These are phyloP conservation scores for Agrochola macilenta DNA, from an alignment of 2,888 invertebrate species.

Conservation along the genomic window DNA sequence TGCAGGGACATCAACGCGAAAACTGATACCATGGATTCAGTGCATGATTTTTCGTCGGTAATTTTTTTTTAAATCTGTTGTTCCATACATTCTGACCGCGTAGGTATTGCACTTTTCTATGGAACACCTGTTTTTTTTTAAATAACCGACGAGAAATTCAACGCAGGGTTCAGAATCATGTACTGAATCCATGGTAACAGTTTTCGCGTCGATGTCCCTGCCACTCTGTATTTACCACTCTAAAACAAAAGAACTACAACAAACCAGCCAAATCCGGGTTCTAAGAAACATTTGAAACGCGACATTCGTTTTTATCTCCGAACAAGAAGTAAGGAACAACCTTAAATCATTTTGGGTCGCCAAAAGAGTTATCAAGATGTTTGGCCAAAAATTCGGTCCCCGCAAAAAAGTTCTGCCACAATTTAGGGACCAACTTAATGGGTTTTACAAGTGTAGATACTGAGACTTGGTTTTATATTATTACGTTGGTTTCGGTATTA, in stretches of 20 bases:
- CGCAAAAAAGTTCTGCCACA: conserved; percentile 62
- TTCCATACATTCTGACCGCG: too few relatives aligned
- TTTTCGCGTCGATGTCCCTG: too few relatives aligned
- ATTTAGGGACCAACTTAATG: conserved; percentile 53
- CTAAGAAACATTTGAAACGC: conserved; percentile 34
- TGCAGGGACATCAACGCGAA: too few relatives aligned
- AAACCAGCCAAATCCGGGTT: conserved; percentile 11
- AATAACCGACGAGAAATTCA: too few relatives aligned
- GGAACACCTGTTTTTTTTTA: too few relatives aligned
- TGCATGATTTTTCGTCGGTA: too few relatives aligned
- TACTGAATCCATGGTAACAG: too few relatives aligned
- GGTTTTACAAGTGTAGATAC: conserved; percentile 47
- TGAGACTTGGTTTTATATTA: conserved; percentile 9
- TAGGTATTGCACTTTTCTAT: too few relatives aligned
- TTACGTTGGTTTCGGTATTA: conserved; percentile 1
- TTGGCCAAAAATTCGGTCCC: conserved; percentile 54
- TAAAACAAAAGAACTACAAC: conserved; percentile 10
- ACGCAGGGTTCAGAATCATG: too few relatives aligned
- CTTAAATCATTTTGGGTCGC: conserved; percentile 74
- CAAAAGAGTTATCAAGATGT: conserved; percentile 77
- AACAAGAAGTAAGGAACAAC: conserved; percentile 68
- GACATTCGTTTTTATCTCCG: conserved; percentile 68
- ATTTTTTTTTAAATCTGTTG: too few relatives aligned
- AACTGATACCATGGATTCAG: too few relatives aligned
- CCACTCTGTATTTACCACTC: background rate